Evolutionary conservation across 2,888 invertebrate genomes (phyloP).

Genomic region (Anticlea derivata): DNA sequence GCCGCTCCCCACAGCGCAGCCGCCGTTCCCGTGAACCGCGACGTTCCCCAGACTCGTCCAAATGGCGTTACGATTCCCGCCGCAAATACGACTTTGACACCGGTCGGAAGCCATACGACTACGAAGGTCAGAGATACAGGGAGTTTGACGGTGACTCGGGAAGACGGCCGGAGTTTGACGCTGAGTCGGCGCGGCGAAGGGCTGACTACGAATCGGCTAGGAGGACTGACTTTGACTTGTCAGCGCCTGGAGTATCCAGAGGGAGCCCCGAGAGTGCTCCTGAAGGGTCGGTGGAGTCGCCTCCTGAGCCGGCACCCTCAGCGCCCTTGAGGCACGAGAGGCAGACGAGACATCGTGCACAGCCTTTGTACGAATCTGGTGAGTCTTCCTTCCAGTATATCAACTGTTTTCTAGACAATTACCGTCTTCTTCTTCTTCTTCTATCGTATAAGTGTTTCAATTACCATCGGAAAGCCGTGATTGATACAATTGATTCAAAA

Average conservation of each 20-base stretch:
- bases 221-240: constrained; percentile 75
- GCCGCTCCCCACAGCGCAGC: constrained; percentile 73
- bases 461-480: too few species aligned
- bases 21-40: constrained; percentile 73
- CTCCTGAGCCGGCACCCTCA: constrained; percentile 79
- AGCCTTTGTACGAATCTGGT: constrained; percentile 81
- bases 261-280: constrained; percentile 78
- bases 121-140: constrained; percentile 63
- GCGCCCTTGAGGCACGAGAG: constrained; percentile 72
- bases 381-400: constrained; percentile 43
- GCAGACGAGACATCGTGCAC: constrained; percentile 67
- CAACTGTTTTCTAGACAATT: too few species aligned
- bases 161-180: constrained; percentile 69
- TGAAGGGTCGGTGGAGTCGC: constrained; percentile 74
- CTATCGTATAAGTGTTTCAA: too few species aligned
- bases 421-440: too few species aligned
- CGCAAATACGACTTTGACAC: constrained; percentile 75
- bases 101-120: constrained; percentile 71
- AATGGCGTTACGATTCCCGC: constrained; percentile 77
- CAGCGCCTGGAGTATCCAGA: constrained; percentile 70
- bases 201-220: constrained; percentile 79
- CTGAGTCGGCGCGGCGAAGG: constrained; percentile 70
- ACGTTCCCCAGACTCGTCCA: constrained; percentile 71
- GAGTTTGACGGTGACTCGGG: constrained; percentile 74
- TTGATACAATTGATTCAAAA: too few species aligned